Conservation (phyloP, 2,113 vertebrate species). For the Aptenodytes patagonicus region DNA sequence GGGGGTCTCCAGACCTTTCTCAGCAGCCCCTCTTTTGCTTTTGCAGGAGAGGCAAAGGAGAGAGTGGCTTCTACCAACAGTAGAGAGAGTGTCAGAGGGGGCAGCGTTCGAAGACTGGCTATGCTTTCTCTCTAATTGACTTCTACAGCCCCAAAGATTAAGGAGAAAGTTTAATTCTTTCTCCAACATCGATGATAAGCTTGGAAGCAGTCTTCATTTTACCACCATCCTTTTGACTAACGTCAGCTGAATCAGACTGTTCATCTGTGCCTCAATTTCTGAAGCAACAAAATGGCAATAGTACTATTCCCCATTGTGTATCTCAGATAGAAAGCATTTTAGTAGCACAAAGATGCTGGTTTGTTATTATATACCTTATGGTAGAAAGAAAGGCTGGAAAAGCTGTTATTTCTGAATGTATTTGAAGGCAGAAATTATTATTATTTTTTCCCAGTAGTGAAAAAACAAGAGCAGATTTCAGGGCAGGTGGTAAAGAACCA, state of each 20-base stretch:
- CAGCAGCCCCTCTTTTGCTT: not conserved
- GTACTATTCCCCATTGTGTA: not conserved
- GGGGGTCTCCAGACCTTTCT: not conserved
- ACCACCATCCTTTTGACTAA: not conserved
- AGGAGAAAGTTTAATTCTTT: not conserved
- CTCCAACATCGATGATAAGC: not conserved
- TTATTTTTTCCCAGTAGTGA: not conserved
- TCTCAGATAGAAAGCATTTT: not conserved
- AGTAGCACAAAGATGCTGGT: not conserved
- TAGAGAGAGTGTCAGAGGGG: not conserved
- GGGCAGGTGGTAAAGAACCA: conserved; percentile 19
- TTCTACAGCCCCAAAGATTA: not conserved
- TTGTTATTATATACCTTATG: not conserved
- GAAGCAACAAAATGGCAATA: not conserved
- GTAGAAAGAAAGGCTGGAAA: not conserved
- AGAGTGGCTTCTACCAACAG: not conserved
- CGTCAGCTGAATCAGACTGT: not conserved
- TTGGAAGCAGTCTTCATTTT: not conserved
- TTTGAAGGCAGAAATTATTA: not conserved
- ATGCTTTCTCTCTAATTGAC: not conserved
- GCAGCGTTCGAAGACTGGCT: not conserved
- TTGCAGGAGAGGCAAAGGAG: not conserved
- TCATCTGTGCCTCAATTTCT: not conserved
- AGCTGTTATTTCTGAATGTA: not conserved
- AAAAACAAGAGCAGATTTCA: not conserved